These are phyloP conservation scores for Australoheros facetus DNA, from an alignment of 2,797 vertebrate species.

Conservation along the genomic window DNA sequence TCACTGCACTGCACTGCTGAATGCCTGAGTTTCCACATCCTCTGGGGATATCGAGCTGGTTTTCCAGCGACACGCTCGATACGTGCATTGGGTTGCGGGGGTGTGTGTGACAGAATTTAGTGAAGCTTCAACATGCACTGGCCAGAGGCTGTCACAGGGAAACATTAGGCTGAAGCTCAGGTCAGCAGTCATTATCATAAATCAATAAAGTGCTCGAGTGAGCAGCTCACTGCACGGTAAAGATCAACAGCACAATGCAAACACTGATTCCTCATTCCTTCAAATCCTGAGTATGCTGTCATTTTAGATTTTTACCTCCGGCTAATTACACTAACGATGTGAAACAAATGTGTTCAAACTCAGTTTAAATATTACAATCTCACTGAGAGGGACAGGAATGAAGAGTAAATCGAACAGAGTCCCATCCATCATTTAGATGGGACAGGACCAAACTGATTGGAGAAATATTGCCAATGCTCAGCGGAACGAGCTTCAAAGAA, in stretches of 20 bases:
- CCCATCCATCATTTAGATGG: conserved; percentile 55
- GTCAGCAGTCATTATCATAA: conserved; percentile 71
- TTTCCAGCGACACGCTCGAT: conserved; percentile 64
- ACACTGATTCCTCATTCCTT: conserved; percentile 29
- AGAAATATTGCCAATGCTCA: conserved; percentile 31
- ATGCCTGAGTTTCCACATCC: conserved; percentile 51
- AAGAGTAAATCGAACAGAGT: conserved; percentile 20
- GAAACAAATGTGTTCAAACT: conserved; percentile 29
- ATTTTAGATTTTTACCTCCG: neutral
- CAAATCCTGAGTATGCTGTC: neutral
- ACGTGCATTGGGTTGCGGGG: neutral
- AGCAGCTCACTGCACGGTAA: conserved; percentile 21
- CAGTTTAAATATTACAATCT: conserved; percentile 3
- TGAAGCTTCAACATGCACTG: conserved; percentile 49
- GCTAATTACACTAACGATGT: conserved; percentile 14
- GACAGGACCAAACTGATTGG: conserved; percentile 13
- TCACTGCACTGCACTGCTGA: conserved; percentile 49
- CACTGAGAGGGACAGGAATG: conserved; percentile 22
- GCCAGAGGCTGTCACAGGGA: conserved; percentile 55
- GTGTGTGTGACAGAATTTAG: conserved; percentile 59
- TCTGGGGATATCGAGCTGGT: conserved; percentile 56
- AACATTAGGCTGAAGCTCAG: conserved; percentile 30
- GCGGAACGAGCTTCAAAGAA: conserved; percentile 18
- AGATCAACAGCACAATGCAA: neutral
- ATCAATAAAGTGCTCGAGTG: conserved; percentile 67